These are phyloP conservation scores for Trisateles emortualis DNA, from an alignment of 2,888 invertebrate species.

Conservation along the genomic window DNA sequence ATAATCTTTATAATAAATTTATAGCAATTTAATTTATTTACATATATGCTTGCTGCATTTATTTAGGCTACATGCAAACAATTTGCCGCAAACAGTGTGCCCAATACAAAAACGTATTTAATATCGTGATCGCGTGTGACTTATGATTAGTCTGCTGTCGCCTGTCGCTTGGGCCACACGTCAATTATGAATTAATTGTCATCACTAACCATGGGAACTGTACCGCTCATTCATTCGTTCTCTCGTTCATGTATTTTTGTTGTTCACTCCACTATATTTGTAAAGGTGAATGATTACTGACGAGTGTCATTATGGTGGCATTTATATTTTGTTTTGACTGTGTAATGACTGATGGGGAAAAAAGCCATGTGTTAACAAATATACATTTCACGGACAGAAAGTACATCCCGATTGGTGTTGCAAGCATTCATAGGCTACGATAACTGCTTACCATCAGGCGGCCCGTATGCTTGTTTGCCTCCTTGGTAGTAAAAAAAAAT, in stretches of 20 bases:
- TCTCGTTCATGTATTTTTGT: slow-evolving; percentile 11
- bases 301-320: slow-evolving; percentile 1
- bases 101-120: not conserved
- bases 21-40: too few species aligned
- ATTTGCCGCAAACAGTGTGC: slow-evolving; percentile 7
- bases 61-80: not conserved
- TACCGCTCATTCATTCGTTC: slow-evolving; percentile 31
- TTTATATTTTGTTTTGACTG: not conserved
- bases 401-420: too few species aligned
- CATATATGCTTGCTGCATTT: too few species aligned
- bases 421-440: too few species aligned
- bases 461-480: too few species aligned
- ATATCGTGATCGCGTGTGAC: slow-evolving; percentile 37
- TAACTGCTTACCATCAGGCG: too few species aligned
- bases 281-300: slow-evolving; percentile 11
- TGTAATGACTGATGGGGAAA: too few species aligned
- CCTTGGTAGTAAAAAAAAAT: too few species aligned
- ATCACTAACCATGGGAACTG: slow-evolving; percentile 55
- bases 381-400: too few species aligned
- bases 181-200: slow-evolving; percentile 55
- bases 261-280: slow-evolving; percentile 14
- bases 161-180: slow-evolving; percentile 41
- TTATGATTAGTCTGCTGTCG: slow-evolving; percentile 27
- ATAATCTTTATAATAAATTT: too few species aligned
- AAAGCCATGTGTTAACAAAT: too few species aligned